phyloP scores from a whole-genome alignment of 2,888 invertebrate species.

The Clusia tigrina region DNA sequence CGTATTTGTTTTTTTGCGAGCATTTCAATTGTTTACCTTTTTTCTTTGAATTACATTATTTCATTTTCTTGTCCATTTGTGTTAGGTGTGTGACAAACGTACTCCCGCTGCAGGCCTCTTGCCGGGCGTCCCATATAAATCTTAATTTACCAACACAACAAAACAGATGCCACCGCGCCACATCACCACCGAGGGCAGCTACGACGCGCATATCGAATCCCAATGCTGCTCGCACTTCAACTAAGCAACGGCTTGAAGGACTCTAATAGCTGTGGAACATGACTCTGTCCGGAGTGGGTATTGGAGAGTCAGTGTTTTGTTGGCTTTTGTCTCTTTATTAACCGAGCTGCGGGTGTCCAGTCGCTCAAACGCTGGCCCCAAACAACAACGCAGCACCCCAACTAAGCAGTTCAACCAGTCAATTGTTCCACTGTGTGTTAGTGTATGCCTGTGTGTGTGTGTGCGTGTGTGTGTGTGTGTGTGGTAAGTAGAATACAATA shows the following conservation, averaged over 20 bases:
- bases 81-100: background rate
- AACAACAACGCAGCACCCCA: no score
- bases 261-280: no score
- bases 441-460: background rate
- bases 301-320: no score
- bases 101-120: background rate
- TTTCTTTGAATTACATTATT: conserved; percentile 24
- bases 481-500: no score
- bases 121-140: conserved; percentile 31
- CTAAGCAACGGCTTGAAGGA: conserved; percentile 5
- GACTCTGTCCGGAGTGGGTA: no score
- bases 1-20: conserved; percentile 1
- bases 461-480: background rate
- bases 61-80: background rate
- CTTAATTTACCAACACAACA: conserved; percentile 33
- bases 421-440: background rate
- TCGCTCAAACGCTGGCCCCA: no score
- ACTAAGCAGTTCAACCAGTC: no score
- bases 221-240: conserved; percentile 9
- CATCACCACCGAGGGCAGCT: no score
- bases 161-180: conserved; percentile 18
- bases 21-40: conserved; percentile 25
- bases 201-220: background rate
- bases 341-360: no score
- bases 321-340: no score